These are phyloP conservation scores for Otis tarda DNA, from an alignment of 2,113 vertebrate species.

Conservation along the genomic window DNA sequence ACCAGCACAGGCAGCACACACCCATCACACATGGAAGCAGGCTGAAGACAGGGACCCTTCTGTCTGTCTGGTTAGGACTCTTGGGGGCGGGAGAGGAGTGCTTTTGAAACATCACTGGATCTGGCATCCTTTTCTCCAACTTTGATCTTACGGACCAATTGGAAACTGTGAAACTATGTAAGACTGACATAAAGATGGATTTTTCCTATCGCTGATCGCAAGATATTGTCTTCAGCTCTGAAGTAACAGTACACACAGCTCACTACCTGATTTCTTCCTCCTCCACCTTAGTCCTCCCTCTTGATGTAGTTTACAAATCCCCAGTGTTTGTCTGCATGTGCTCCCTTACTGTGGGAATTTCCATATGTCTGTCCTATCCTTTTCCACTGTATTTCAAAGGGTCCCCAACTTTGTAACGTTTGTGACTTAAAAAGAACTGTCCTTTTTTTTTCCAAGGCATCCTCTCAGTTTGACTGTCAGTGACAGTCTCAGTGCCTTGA, in stretches of 20 bases:
- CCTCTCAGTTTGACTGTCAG: background rate
- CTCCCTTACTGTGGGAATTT: background rate
- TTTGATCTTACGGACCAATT: background rate
- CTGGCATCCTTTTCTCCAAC: background rate
- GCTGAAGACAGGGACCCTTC: background rate
- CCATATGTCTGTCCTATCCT: background rate
- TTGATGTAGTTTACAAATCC: background rate
- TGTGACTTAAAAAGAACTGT: background rate
- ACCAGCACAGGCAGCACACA: accelerated
- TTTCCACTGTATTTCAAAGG: background rate
- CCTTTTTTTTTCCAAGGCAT: background rate
- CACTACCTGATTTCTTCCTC: background rate
- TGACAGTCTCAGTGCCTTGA: background rate
- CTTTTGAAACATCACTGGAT: background rate
- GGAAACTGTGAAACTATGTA: background rate
- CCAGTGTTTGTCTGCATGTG: background rate
- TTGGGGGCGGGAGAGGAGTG: background rate
- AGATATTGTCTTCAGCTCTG: background rate
- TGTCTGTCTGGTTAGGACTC: background rate
- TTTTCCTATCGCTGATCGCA: background rate
- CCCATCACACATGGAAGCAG: background rate
- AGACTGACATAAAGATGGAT: background rate
- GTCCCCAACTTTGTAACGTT: background rate
- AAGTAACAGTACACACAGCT: background rate
- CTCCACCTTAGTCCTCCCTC: background rate